Evolutionary conservation across 2,888 invertebrate species (phyloP).

Genomic region (Caenorhabditis panamensis): DNA sequence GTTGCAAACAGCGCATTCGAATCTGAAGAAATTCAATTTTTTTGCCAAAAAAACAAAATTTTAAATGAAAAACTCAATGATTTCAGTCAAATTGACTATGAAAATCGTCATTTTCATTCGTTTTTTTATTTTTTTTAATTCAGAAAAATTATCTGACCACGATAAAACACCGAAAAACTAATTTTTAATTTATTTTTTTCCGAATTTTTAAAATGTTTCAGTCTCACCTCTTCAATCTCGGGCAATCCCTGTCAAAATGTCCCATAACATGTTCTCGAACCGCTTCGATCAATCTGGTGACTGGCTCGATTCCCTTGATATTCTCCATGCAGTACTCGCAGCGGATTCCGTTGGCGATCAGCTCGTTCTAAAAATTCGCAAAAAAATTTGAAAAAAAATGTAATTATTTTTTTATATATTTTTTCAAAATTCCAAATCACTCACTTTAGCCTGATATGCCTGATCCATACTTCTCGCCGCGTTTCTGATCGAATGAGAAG

Average conservation of each 20-base stretch:
- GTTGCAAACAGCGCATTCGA: conserved; percentile 16
- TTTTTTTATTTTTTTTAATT: too few species aligned
- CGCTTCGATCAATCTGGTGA: conserved; percentile 6
- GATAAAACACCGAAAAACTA: not conserved
- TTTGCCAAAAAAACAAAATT: not conserved
- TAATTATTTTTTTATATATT: too few species aligned
- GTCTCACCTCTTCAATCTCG: conserved; percentile 9
- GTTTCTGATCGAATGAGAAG: too few species aligned
- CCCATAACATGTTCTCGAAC: conserved; percentile 34
- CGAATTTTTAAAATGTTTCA: not conserved
- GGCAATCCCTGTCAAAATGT: conserved; percentile 33
- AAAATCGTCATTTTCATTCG: too few species aligned
- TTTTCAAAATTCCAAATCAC: not conserved
- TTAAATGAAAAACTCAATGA: too few species aligned
- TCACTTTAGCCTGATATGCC: conserved; percentile 23
- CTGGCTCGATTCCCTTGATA: conserved; percentile 1
- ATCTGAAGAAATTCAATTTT: conserved; percentile 9
- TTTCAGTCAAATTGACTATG: not conserved
- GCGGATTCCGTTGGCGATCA: conserved; percentile 46
- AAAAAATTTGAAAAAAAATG: too few species aligned
- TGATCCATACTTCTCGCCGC: too few species aligned
- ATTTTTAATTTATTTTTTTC: not conserved
- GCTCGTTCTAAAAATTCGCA: conserved; percentile 42
- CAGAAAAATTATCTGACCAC: too few species aligned
- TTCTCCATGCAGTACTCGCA: conserved; percentile 36